Conservation (phyloP, 2,888 invertebrate genomes). For the Plemyria rubiginata region DNA sequence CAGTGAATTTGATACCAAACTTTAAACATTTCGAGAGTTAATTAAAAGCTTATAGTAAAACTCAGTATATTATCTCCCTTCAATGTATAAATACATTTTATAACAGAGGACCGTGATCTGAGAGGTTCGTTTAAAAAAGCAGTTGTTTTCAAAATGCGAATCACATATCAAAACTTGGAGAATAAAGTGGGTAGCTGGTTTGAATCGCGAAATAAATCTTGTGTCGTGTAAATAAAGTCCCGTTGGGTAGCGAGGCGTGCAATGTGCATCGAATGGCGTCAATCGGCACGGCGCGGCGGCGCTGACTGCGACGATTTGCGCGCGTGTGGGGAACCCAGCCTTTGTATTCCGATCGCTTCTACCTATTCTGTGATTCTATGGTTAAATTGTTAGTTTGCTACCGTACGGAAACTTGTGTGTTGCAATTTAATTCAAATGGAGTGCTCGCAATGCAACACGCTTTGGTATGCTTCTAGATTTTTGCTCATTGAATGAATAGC, state of each 20-base stretch:
- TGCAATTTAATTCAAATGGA: slow-evolving; percentile 28
- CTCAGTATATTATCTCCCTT: background rate
- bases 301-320: slow-evolving; percentile 43
- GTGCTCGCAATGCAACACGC: slow-evolving; percentile 15
- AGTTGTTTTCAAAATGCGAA: background rate
- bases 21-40: too few species aligned
- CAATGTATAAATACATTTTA: too few species aligned
- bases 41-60: background rate
- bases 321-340: slow-evolving; percentile 27
- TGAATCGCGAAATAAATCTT: slow-evolving; percentile 42
- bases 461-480: slow-evolving; percentile 10
- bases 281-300: slow-evolving; percentile 34
- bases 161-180: background rate
- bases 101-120: too few species aligned
- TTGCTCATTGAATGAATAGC: slow-evolving; percentile 1
- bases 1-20: background rate
- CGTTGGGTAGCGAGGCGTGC: slow-evolving; percentile 40
- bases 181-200: slow-evolving; percentile 18
- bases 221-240: slow-evolving; percentile 47
- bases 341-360: slow-evolving; percentile 29
- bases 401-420: slow-evolving; percentile 25
- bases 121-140: background rate
- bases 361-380: slow-evolving; percentile 30
- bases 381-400: slow-evolving; percentile 33
- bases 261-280: slow-evolving; percentile 40